Percentiles rank a stretch among this genome's conserved stretches.
Evolutionary conservation across 2,888 invertebrate genomes (phyloP).

Genomic region (Cephus nigrinus): DNA sequence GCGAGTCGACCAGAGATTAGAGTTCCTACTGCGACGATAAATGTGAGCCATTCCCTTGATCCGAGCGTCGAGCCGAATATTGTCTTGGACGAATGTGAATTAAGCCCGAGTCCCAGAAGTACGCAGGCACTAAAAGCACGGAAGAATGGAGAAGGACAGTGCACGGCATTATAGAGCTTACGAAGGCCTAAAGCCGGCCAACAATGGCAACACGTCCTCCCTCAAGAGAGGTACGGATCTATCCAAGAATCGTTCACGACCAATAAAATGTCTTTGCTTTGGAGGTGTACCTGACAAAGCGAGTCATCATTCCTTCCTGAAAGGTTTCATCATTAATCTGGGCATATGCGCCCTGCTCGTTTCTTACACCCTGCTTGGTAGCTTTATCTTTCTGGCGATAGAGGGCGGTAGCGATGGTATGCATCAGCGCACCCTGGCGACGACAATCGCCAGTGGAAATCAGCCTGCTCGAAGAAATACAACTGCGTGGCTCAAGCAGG

Average conservation of each 20-base stretch:
- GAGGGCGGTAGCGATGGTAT: conserved; percentile 75
- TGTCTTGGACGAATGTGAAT: conserved; percentile 18
- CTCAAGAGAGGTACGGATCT: conserved; percentile 51
- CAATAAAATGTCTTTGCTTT: conserved; percentile 61
- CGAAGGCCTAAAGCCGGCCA: conserved; percentile 63
- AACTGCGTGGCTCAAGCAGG: conserved; percentile 63
- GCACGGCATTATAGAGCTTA: conserved; percentile 61
- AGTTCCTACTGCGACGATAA: conserved; percentile 21
- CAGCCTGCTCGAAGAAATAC: conserved; percentile 46
- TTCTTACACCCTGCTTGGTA: conserved; percentile 82
- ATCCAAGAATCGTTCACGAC: conserved; percentile 39
- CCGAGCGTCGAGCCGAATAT: not conserved
- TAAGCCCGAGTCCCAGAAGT: not conserved
- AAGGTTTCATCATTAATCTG: conserved; percentile 83
- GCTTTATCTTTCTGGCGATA: conserved; percentile 86
- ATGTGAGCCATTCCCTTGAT: conserved; percentile 20
- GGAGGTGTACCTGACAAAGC: conserved; percentile 63
- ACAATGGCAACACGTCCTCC: conserved; percentile 63
- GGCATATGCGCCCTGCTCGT: conserved; percentile 85
- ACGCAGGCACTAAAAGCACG: conserved; percentile 13
- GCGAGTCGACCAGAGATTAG: conserved; percentile 28
- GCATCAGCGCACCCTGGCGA: conserved; percentile 71
- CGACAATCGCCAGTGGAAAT: conserved; percentile 62
- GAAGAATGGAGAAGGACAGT: conserved; percentile 60
- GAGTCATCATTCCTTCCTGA: conserved; percentile 71